Conservation (phyloP, 1,140 invertebrate species). For the Brachystomella parvula region DNA sequence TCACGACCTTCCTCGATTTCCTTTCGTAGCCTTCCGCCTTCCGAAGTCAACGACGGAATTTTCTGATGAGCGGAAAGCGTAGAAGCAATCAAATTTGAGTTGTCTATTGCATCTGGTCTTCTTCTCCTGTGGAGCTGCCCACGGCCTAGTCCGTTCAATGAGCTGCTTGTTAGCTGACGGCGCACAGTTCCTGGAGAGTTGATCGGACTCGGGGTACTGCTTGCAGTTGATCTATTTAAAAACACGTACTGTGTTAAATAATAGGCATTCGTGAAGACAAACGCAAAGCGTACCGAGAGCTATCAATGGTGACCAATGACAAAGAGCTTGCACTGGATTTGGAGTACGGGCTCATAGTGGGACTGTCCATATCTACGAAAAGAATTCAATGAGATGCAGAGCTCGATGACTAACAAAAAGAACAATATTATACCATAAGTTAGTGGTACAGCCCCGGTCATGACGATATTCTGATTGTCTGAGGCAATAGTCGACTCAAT, state of each 20-base stretch:
- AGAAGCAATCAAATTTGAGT: conserved; percentile 53
- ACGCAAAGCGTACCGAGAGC: conserved; percentile 32
- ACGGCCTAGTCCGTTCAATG: conserved; percentile 37
- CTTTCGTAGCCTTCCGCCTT: conserved; percentile 68
- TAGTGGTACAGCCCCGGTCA: conserved; percentile 27
- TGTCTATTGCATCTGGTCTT: conserved; percentile 68
- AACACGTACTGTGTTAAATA: not conserved
- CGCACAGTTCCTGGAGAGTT: conserved; percentile 42
- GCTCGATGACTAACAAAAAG: not conserved
- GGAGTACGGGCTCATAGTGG: conserved; percentile 35
- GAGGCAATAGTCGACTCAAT: conserved; percentile 28
- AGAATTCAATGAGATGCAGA: conserved; percentile 2
- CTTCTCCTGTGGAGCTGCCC: conserved; percentile 12
- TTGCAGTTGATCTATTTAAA: conserved; percentile 26
- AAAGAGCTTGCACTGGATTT: conserved; percentile 39
- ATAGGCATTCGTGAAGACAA: not conserved
- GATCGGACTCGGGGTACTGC: conserved; percentile 42
- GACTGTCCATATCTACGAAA: conserved; percentile 22
- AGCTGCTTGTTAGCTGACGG: conserved; percentile 30
- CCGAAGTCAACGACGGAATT: conserved; percentile 62
- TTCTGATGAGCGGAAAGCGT: conserved; percentile 45
- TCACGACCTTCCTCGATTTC: conserved; percentile 65
- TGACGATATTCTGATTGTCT: conserved; percentile 36
- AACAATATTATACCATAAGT: not conserved
- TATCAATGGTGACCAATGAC: conserved; percentile 36